Base-by-base conservation (phyloP, 2,113 vertebrate genomes). In the Coptodon rendalli region DNA sequence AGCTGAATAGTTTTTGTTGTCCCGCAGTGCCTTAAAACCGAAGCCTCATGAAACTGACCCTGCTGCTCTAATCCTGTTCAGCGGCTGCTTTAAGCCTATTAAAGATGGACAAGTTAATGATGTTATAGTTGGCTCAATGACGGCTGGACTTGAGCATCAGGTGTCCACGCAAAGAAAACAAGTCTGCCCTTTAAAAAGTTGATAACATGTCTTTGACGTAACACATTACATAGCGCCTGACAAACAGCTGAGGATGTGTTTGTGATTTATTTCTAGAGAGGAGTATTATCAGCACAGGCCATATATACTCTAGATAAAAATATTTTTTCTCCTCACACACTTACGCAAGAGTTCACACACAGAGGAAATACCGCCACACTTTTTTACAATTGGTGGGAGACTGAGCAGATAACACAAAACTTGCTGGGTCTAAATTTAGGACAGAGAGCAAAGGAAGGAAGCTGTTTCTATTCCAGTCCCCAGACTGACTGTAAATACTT, bases 171-270 rank as follows among this genome's bases (percentile, higher is more conserved):
- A 86, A 84, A 89, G 78, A 86, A 87, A 88, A 91, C 81, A 84
- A 52, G 27, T 68, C 82, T 86, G 83, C 29, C 57, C 87, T 87
- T 84, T 63, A 63, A 38, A 87, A 81, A 12, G 73, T 7, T 66
- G 82, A 85, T 85, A 56, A 87, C 24, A n/a, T 76, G 56, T 85
- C 73, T 82, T 29, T 31, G 83, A 87, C 71, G 31, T 6, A 38
- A 80, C 10, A 2, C 68, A 2, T 9, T 19, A 71, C 54, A 76
- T 27, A 68, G 57, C 89, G 31, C 76, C 40, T 71, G 71, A 88
- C 73, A 56, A 83, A 91, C 91, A 87, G 89, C 85, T 78, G 84
- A 88, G 87, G 91, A 89, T 84, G 89, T 80, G 78, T 68, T 73
- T 85, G 84, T 76, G 82, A 89, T 88, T 92, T 92, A 90, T 90